Conservation (phyloP, 2,797 vertebrate species). For the Anisognathus igniventris region DNA sequence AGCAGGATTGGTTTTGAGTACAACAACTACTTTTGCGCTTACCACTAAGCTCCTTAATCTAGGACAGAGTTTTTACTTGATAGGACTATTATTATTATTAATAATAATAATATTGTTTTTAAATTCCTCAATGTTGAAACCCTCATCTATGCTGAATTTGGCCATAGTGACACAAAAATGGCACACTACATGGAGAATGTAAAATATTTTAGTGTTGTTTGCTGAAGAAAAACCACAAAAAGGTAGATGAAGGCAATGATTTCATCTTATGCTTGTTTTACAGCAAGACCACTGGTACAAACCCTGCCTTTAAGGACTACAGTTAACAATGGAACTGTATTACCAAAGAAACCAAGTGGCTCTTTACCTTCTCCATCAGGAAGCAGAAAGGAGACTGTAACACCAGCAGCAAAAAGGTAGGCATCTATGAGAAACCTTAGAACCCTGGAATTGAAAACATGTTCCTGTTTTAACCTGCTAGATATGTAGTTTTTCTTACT, state of each 20-base stretch:
- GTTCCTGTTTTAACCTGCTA: background rate
- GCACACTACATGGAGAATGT: background rate
- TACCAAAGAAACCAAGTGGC: constrained; percentile 92
- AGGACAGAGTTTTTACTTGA: background rate
- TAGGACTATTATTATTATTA: background rate
- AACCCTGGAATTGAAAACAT: background rate
- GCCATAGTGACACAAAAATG: background rate
- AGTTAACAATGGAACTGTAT: constrained; percentile 91
- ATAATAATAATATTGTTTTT: background rate
- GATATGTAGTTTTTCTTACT: background rate
- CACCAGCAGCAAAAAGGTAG: constrained; percentile 86
- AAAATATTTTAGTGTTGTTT: background rate
- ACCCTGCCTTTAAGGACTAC: constrained; percentile 88
- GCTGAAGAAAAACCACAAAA: background rate
- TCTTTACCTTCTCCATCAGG: constrained; percentile 91
- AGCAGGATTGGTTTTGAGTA: background rate
- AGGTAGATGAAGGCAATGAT: background rate
- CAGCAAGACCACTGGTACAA: constrained; percentile 93
- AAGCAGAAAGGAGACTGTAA: constrained; percentile 84
- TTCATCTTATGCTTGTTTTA: constrained; percentile 42
- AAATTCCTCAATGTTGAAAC: background rate
- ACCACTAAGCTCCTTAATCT: background rate
- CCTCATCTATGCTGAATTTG: background rate
- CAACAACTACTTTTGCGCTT: background rate
- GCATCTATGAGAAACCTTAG: background rate